Base-by-base conservation (phyloP, 2,888 invertebrate species). In the Cheilosia vulpina region DNA sequence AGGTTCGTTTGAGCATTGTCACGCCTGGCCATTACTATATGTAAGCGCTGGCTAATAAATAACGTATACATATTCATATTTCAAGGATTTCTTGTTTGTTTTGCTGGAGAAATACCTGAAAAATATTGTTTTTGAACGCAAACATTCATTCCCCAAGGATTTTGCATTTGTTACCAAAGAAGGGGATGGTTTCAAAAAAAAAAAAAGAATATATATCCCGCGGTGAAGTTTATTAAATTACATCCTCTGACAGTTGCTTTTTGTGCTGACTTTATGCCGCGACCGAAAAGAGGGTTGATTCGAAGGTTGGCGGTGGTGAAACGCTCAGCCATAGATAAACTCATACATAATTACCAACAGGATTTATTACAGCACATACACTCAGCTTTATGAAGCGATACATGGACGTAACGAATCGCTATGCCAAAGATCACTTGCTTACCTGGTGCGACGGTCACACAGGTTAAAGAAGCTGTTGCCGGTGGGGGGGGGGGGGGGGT, bases 161-260 rank as follows among this genome's bases (percentile, higher is more conserved):
- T 52, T 60, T 19, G 6, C 9, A 68, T 82, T 43, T 11, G 43
- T 24, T 47, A 55, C 65, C 58, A 27, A 19, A 53, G n/a, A 52
- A 21, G 65, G 83, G 88, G 87, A 82, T 85, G 87, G 69, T 77
- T 81, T 84, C 89, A 89, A 89, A 89, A 89, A 89, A 89, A 90
- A 21, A 89, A 89, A 89, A 89, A 89, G 88, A 90, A 21, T 21
- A 90, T 90, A 91, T 90, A 91, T 90, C 91, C 91, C 89, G 91
- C 90, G 89, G 91, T 88, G 91, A 91, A 91, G 90, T 91, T 91
- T 91, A 91, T 91, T 91, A 91, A 91, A 91, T 91, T 91, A 91
- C 90, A 90, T 89, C 89, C 90, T 91, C 90, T 91, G 90, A 90
- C 91, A 91, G 90, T 91, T 90, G 65, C 58, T 77, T 71, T 63